Evolutionary conservation across 1,140 invertebrate genomes (phyloP).

Genomic region (Heterodera carotae): DNA sequence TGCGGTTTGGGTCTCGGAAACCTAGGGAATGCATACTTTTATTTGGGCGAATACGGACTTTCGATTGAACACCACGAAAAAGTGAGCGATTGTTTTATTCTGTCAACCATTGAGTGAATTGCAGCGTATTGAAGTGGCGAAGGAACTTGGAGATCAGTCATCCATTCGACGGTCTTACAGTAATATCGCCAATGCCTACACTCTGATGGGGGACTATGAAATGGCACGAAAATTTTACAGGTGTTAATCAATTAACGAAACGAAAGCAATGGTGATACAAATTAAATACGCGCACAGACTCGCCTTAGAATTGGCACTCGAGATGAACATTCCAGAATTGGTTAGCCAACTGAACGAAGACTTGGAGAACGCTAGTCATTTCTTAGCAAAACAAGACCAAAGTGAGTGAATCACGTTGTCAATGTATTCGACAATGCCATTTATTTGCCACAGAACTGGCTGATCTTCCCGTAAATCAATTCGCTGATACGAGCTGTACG

Average conservation of each 20-base stretch:
- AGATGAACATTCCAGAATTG: conserved; percentile 2
- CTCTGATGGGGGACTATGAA: conserved; percentile 3
- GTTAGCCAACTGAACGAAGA: not conserved
- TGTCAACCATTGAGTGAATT: not conserved
- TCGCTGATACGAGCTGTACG: not conserved
- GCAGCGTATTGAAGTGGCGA: conserved; percentile 4
- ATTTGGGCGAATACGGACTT: not conserved
- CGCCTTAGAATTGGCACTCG: not conserved
- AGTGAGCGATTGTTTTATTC: not conserved
- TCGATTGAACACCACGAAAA: conserved; percentile 25
- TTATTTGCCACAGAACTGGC: not conserved
- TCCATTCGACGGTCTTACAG: conserved; percentile 14
- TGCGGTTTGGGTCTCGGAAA: conserved; percentile 8
- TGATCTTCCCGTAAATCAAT: not conserved
- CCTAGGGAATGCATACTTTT: conserved; percentile 28
- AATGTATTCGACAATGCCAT: not conserved
- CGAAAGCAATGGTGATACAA: not conserved
- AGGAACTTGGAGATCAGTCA: conserved; percentile 3
- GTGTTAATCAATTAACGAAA: not conserved
- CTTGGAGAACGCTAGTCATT: conserved; percentile 1
- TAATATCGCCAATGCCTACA: conserved; percentile 8
- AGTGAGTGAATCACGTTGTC: not conserved
- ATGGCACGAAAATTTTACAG: conserved; percentile 1
- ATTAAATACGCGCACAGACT: not conserved
- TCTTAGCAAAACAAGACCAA: not conserved